Evolutionary conservation across 1,140 invertebrate species (phyloP).

Genomic region (Trichonephila clavipes): DNA sequence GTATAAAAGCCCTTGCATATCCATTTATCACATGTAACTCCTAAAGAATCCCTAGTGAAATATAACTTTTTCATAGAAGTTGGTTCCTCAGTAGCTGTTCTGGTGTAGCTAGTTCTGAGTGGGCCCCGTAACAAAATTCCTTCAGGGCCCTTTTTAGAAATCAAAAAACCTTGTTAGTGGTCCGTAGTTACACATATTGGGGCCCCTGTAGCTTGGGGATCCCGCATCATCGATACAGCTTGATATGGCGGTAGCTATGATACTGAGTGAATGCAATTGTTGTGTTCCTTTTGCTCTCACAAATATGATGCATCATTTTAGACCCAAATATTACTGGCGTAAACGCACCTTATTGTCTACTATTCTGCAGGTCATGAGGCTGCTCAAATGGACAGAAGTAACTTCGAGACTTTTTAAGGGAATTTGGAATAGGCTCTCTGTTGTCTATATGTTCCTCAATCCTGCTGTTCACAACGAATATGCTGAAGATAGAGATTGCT

Average conservation of each 20-base stretch:
- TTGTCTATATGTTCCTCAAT: constrained; percentile 81
- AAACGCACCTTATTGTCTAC: constrained; percentile 82
- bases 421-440: constrained; percentile 82
- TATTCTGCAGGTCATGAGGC: constrained; percentile 83
- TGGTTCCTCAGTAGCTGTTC: constrained; percentile 81
- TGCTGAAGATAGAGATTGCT: constrained; percentile 77
- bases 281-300: constrained; percentile 81
- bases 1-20: constrained; percentile 80
- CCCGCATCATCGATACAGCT: too few relatives aligned
- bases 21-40: constrained; percentile 79
- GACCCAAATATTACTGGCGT: constrained; percentile 80
- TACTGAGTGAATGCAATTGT: constrained; percentile 82
- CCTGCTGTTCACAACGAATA: constrained; percentile 80
- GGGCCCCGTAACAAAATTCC: too few relatives aligned
- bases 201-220: too few relatives aligned
- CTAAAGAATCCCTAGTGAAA: constrained; percentile 80
- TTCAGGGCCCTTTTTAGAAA: too few relatives aligned
- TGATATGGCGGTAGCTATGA: too few relatives aligned
- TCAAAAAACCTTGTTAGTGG: too few relatives aligned
- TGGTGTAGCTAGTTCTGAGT: too few relatives aligned
- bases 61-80: constrained; percentile 79
- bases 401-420: constrained; percentile 81
- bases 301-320: constrained; percentile 82
- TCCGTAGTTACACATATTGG: too few relatives aligned
- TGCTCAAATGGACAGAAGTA: constrained; percentile 82